A percentile compares a stretch with the other conserved stretches of the same genome.
Evolutionary conservation across 2,888 invertebrate species (phyloP).

Genomic region (Omphaloscelis lunosa): DNA sequence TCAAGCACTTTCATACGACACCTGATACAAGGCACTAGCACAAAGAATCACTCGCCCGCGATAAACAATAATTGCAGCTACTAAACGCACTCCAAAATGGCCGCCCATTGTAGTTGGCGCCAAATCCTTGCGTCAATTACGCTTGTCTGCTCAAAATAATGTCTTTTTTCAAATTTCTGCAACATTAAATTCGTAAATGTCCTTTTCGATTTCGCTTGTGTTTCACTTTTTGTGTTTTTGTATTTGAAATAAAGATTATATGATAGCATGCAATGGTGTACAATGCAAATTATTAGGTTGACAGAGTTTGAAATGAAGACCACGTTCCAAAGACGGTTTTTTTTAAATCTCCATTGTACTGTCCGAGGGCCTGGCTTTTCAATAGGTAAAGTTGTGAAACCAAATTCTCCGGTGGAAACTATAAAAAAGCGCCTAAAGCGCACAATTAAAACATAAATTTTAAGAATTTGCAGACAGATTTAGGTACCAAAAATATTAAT

Average conservation of each 20-base stretch:
- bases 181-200: slow-evolving; percentile 60
- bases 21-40: slow-evolving; percentile 49
- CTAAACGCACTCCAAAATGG: slow-evolving; percentile 63
- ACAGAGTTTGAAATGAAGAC: slow-evolving; percentile 47
- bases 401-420: neutral
- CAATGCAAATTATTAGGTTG: slow-evolving; percentile 53
- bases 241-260: slow-evolving; percentile 26
- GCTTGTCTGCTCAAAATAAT: slow-evolving; percentile 54
- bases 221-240: slow-evolving; percentile 58
- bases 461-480: neutral
- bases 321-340: neutral
- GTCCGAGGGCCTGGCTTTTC: too few relatives aligned
- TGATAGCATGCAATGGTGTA: slow-evolving; percentile 2
- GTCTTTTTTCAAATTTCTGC: slow-evolving; percentile 58
- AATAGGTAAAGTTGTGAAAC: slow-evolving; percentile 6
- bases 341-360: too few relatives aligned
- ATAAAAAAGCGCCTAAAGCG: neutral
- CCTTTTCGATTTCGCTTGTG: slow-evolving; percentile 59
- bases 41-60: slow-evolving; percentile 50
- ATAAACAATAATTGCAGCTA: slow-evolving; percentile 56
- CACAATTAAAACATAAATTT: neutral
- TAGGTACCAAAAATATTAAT: neutral
- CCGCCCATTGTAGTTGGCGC: slow-evolving; percentile 64
- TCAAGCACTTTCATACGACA: slow-evolving; percentile 52
- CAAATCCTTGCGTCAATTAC: slow-evolving; percentile 66